Evolutionary conservation across 2,797 vertebrate genomes (phyloP).

Genomic region (Sebastes umbrosus): DNA sequence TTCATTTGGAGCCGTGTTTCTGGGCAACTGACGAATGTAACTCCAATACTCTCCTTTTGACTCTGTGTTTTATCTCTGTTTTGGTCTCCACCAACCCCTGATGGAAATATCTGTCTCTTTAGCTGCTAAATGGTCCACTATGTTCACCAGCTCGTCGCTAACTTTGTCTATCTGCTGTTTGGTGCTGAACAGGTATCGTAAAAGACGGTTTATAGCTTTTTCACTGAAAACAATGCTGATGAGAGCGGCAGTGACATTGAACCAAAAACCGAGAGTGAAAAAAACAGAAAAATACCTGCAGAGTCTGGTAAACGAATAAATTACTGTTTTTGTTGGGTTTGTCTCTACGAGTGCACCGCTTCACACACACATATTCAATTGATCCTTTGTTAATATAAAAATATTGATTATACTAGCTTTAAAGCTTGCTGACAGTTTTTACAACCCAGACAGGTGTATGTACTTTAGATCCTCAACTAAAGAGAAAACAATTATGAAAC

Average conservation of each 20-base stretch:
- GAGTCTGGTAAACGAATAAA: background rate
- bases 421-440: background rate
- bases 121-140: background rate
- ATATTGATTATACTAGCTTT: background rate
- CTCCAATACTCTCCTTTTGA: background rate
- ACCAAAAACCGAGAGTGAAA: background rate
- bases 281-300: background rate
- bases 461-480: background rate
- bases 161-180: background rate
- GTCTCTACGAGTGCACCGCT: background rate
- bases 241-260: background rate
- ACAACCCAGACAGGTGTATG: background rate
- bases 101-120: background rate
- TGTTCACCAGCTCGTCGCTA: background rate
- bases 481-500: background rate
- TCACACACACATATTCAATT: background rate
- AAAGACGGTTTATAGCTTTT: background rate
- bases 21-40: background rate
- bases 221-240: background rate
- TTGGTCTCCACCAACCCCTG: background rate
- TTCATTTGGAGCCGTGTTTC: background rate
- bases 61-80: too few relatives aligned
- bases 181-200: background rate
- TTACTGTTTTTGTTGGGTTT: background rate
- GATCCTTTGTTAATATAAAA: background rate